These are phyloP conservation scores for Ramazzottius varieornatus DNA, from an alignment of 2,888 invertebrate genomes.

Conservation along the genomic window DNA sequence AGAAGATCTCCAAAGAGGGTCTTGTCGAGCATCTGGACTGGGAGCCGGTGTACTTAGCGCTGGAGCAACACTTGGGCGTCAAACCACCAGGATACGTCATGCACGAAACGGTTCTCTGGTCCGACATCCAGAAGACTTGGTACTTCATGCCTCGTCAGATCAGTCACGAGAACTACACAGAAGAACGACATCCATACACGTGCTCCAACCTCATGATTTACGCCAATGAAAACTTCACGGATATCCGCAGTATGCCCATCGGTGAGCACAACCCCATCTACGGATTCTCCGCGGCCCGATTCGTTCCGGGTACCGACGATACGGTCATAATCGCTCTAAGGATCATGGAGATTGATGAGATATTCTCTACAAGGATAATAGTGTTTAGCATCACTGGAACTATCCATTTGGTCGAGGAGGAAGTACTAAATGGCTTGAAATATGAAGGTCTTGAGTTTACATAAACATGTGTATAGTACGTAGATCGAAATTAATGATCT, in stretches of 20 bases:
- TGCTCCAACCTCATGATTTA: background rate
- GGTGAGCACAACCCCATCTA: background rate
- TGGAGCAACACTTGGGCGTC: background rate
- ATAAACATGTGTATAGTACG: background rate
- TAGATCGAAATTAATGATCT: too few relatives aligned
- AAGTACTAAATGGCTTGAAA: background rate
- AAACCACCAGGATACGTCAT: background rate
- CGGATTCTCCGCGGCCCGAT: background rate
- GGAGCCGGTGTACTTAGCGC: background rate
- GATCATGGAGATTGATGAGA: background rate
- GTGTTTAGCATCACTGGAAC: background rate
- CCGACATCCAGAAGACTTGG: background rate
- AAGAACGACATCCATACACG: slow-evolving; percentile 1
- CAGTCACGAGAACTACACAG: background rate
- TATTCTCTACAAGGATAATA: background rate
- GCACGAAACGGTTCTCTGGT: slow-evolving; percentile 1
- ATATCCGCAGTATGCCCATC: background rate
- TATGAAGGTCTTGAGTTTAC: background rate
- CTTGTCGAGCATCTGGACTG: background rate
- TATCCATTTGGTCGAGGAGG: background rate
- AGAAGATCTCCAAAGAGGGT: background rate
- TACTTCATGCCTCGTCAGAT: background rate
- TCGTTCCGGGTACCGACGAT: background rate
- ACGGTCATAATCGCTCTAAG: background rate
- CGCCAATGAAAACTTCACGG: background rate